Conservation (phyloP, 2,888 invertebrate genomes). For the Himalopsyche kuldschensis region DNA sequence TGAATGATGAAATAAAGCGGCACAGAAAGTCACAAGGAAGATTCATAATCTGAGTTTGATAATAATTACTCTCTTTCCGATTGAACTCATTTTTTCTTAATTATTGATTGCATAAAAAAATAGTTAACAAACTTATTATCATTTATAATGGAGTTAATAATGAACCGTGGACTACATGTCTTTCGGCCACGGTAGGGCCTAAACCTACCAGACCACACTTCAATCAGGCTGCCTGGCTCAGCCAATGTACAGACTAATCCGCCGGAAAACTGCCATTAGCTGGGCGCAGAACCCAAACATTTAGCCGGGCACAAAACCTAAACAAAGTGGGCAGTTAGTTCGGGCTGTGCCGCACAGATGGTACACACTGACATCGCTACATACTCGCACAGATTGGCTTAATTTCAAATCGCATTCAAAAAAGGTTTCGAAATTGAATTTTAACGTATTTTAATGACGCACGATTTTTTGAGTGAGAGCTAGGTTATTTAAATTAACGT, state of each 20-base stretch:
- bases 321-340: constrained; percentile 3
- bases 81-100: too few relatives aligned
- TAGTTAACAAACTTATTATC: too few relatives aligned
- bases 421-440: too few relatives aligned
- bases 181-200: not conserved
- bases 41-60: too few relatives aligned
- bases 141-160: not conserved
- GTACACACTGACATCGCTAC: not conserved
- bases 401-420: too few relatives aligned
- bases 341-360: constrained; percentile 3
- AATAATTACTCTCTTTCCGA: too few relatives aligned
- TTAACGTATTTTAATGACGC: too few relatives aligned
- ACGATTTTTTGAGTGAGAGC: too few relatives aligned
- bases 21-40: too few relatives aligned
- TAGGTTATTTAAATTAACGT: too few relatives aligned
- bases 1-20: too few relatives aligned
- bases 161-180: not conserved
- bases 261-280: constrained; percentile 14
- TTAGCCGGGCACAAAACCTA: constrained; percentile 15
- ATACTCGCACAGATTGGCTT: not conserved
- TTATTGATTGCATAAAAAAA: too few relatives aligned
- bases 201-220: constrained; percentile 21
- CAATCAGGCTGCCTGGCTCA: constrained; percentile 25
- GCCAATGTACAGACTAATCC: constrained; percentile 15
- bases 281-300: constrained; percentile 1